Evolutionary conservation across 2,113 vertebrate species (phyloP).

Genomic region (Amblyopsis rosae): DNA sequence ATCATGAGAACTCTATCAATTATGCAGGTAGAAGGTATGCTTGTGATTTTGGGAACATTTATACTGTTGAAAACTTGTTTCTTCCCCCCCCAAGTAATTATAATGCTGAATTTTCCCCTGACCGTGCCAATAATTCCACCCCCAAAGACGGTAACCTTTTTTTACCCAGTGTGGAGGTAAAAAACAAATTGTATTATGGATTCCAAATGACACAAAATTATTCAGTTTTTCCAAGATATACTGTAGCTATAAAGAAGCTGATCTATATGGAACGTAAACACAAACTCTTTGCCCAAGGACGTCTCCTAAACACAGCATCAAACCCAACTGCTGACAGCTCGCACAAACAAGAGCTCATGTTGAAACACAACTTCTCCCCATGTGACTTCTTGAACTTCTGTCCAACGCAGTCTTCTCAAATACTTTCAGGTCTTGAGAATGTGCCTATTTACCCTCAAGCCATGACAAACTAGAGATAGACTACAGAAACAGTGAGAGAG

Average conservation of each 20-base stretch:
- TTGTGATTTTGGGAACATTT: constrained; percentile 61
- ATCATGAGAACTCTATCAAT: constrained; percentile 71
- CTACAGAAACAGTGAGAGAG: constrained; percentile 61
- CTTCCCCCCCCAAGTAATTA: constrained; percentile 48
- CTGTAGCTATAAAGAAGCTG: constrained; percentile 62
- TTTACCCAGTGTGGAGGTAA: not conserved
- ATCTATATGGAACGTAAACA: constrained; percentile 74
- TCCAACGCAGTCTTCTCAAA: constrained; percentile 74
- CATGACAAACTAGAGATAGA: constrained; percentile 59
- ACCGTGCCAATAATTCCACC: constrained; percentile 49
- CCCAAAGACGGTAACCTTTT: constrained; percentile 16
- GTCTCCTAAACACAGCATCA: constrained; percentile 74
- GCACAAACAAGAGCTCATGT: constrained; percentile 77
- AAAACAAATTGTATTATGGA: constrained; percentile 2
- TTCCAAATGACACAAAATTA: constrained; percentile 4
- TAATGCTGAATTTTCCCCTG: constrained; percentile 53
- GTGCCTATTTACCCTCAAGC: constrained; percentile 66
- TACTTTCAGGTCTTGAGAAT: constrained; percentile 73
- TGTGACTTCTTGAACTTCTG: constrained; percentile 77
- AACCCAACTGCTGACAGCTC: constrained; percentile 75
- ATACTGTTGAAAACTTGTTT: constrained; percentile 54
- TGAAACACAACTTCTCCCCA: constrained; percentile 73
- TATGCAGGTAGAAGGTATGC: constrained; percentile 70
- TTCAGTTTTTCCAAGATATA: not conserved
- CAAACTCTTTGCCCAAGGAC: constrained; percentile 70